Evolutionary conservation across 2,888 invertebrate species (phyloP).

Genomic region (Tipula vernalis): DNA sequence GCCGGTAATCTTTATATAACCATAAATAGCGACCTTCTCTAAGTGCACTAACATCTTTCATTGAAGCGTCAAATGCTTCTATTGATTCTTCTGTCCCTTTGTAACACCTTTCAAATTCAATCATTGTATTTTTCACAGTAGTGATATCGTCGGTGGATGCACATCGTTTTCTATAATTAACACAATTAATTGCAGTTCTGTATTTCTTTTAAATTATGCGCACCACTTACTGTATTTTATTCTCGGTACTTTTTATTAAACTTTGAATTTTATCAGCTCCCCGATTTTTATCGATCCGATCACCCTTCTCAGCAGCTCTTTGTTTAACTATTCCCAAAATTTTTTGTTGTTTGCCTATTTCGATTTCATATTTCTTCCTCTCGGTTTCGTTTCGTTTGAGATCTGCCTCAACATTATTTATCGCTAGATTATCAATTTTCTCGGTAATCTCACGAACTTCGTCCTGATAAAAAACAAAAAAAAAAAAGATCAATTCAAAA

Average conservation of each 20-base stretch:
- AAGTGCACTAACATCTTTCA: not conserved
- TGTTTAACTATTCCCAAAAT: not conserved
- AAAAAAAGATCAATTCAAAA: not conserved
- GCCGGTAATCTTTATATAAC: not conserved
- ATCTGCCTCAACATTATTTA: not conserved
- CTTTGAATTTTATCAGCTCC: conserved; percentile 32
- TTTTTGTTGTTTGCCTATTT: not conserved
- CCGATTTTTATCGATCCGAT: conserved; percentile 28
- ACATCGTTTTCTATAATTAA: not conserved
- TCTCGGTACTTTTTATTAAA: conserved; percentile 27
- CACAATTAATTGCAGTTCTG: not conserved
- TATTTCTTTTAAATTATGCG: not conserved
- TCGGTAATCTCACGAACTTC: not conserved
- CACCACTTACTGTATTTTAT: conserved; percentile 20
- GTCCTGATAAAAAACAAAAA: too few species aligned
- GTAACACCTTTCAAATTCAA: not conserved
- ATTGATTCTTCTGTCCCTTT: not conserved
- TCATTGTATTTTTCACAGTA: not conserved
- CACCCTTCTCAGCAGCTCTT: conserved; percentile 19
- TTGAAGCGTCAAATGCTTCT: not conserved
- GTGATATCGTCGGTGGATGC: not conserved
- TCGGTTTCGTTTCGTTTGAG: not conserved
- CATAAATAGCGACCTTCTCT: not conserved
- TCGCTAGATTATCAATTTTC: not conserved
- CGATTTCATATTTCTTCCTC: not conserved